Evolutionary conservation across 2,888 invertebrate species (phyloP).

Genomic region (Chloroclystis v-ata): DNA sequence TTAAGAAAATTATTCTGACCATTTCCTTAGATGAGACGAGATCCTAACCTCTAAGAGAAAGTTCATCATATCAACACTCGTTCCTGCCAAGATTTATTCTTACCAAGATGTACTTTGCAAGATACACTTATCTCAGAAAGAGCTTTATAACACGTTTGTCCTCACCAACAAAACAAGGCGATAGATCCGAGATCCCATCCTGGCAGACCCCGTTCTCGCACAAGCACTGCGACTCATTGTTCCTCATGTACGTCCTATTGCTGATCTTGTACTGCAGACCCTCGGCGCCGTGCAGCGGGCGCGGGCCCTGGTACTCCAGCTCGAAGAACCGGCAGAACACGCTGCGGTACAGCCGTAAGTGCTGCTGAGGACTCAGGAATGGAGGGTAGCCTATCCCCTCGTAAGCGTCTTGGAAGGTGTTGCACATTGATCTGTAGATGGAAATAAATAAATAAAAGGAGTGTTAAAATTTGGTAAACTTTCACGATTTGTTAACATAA

Average conservation of each 20-base stretch:
- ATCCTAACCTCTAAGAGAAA: too few relatives aligned
- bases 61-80: too few relatives aligned
- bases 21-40: too few relatives aligned
- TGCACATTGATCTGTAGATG: slow-evolving; percentile 77
- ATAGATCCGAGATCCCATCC: slow-evolving; percentile 82
- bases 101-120: too few relatives aligned
- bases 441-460: too few relatives aligned
- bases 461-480: too few relatives aligned
- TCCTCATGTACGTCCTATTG: slow-evolving; percentile 79
- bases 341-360: slow-evolving; percentile 79
- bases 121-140: too few relatives aligned
- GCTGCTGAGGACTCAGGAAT: slow-evolving; percentile 68
- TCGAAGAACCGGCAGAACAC: slow-evolving; percentile 86
- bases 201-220: slow-evolving; percentile 73
- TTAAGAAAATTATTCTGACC: too few relatives aligned
- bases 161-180: slow-evolving; percentile 85
- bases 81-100: too few relatives aligned
- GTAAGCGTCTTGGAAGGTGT: slow-evolving; percentile 81
- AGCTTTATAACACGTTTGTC: too few relatives aligned
- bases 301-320: slow-evolving; percentile 42
- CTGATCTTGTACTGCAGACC: slow-evolving; percentile 80
- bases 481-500: too few relatives aligned
- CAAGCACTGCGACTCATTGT: slow-evolving; percentile 81
- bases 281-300: slow-evolving; percentile 66
- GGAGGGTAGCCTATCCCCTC: slow-evolving; percentile 86